A percentile compares a stretch with the other conserved stretches of the same genome.
Conservation (phyloP, 1,140 invertebrate genomes). For the Bombus superbus region DNA sequence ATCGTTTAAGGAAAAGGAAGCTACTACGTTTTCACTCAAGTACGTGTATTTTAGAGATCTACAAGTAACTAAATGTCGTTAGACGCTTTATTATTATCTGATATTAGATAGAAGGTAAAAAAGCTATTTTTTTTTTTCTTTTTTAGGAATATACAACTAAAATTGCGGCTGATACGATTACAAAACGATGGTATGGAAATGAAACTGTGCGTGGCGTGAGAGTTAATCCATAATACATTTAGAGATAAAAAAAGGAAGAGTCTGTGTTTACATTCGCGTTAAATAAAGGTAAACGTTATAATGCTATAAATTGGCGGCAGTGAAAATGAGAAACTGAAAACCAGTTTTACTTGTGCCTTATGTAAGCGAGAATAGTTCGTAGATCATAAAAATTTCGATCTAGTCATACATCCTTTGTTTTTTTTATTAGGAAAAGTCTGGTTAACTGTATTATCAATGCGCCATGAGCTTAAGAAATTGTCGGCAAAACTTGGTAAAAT, state of each 20-base stretch:
- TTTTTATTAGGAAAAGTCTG: background rate
- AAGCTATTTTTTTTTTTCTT: background rate
- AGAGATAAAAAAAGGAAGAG: background rate
- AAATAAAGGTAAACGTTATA: background rate
- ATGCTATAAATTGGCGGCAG: background rate
- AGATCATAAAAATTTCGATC: background rate
- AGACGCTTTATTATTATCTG: background rate
- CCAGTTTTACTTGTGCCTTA: conserved; percentile 5
- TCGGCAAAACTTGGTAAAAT: background rate
- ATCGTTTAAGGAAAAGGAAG: too few relatives aligned
- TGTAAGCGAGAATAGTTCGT: background rate
- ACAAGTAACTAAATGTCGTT: too few relatives aligned
- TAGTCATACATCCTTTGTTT: background rate
- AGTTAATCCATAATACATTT: background rate
- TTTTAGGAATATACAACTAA: background rate
- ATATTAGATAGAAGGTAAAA: background rate
- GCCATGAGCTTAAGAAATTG: background rate
- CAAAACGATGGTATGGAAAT: too few relatives aligned
- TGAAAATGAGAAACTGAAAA: conserved; percentile 1
- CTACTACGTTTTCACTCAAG: too few relatives aligned
- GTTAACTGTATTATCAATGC: too few relatives aligned
- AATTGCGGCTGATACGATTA: background rate
- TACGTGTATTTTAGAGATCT: too few relatives aligned
- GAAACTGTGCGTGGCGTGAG: too few relatives aligned
- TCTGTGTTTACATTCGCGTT: background rate